These are phyloP conservation scores for Carassius gibelio DNA, from an alignment of 2,113 vertebrate species.

Conservation along the genomic window DNA sequence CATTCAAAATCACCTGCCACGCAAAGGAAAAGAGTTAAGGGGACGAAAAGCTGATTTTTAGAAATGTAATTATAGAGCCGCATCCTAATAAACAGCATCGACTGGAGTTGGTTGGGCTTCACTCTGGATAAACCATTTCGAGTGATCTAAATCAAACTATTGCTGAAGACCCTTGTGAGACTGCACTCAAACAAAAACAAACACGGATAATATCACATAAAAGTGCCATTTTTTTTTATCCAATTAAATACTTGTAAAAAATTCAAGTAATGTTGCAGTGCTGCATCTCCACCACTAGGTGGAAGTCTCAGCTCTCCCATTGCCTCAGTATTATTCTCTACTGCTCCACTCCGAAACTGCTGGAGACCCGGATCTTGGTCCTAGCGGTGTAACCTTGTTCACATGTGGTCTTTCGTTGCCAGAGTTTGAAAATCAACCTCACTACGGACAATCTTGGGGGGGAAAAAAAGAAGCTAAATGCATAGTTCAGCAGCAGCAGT, in stretches of 20 bases:
- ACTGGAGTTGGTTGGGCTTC: not conserved
- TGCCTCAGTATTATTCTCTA: not conserved
- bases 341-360: constrained; percentile 17
- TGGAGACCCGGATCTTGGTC: constrained; percentile 1
- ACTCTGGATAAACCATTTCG: constrained; percentile 31
- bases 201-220: constrained; percentile 51
- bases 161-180: constrained; percentile 55
- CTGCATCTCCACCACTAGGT: constrained; percentile 68
- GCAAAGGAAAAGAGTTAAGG: not conserved
- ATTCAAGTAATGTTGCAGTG: constrained; percentile 71
- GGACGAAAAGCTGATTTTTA: constrained; percentile 12
- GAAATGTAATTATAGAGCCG: not conserved
- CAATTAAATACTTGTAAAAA: constrained; percentile 66
- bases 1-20: constrained; percentile 21
- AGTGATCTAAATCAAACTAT: constrained; percentile 59
- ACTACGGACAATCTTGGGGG: constrained; percentile 66
- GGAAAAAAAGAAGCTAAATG: constrained; percentile 59
- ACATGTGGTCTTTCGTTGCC: not conserved
- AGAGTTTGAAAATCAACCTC: constrained; percentile 43
- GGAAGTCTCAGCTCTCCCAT: constrained; percentile 61
- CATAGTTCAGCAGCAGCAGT: constrained; percentile 73
- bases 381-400: not conserved
- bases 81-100: not conserved
- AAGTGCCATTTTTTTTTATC: constrained; percentile 66
- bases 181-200: constrained; percentile 49